Conservation (phyloP, 2,113 vertebrate genomes). For the Gorsachius goisagi region DNA sequence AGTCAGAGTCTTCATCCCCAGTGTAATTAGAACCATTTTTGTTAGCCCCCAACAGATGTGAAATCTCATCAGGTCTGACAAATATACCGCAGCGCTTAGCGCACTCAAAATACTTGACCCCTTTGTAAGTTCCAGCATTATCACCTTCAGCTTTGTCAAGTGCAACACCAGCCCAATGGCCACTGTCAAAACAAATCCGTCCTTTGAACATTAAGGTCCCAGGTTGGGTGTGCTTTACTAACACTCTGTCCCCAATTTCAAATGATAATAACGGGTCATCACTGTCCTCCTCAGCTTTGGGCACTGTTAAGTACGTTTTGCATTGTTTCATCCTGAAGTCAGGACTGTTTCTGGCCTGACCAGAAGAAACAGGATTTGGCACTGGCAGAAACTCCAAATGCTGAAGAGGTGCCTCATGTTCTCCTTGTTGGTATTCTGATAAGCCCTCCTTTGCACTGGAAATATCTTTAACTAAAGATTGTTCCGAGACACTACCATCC, state of each 20-base stretch:
- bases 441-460: not conserved
- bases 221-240: slow-evolving; percentile 53
- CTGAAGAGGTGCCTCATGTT: not conserved
- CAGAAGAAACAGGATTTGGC: not conserved
- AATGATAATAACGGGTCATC: slow-evolving; percentile 20
- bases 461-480: not conserved
- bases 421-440: not conserved
- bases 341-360: not conserved
- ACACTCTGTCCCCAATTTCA: slow-evolving; percentile 39
- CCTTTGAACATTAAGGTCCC: slow-evolving; percentile 57
- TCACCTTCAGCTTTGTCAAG: slow-evolving; percentile 55
- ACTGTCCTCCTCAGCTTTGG: not conserved
- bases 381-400: not conserved
- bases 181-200: not conserved
- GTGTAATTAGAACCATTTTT: not conserved
- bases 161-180: slow-evolving; percentile 59
- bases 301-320: not conserved
- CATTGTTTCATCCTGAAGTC: not conserved
- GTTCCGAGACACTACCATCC: not conserved
- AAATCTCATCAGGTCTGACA: slow-evolving; percentile 64
- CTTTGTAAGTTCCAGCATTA: slow-evolving; percentile 36
- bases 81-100: slow-evolving; percentile 54
- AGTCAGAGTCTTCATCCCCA: not conserved
- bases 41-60: not conserved
- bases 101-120: slow-evolving; percentile 56